A percentile compares a stretch with the other conserved stretches of the same genome.
Conservation (phyloP, 2,797 vertebrate genomes). For the Erethizon dorsatum region DNA sequence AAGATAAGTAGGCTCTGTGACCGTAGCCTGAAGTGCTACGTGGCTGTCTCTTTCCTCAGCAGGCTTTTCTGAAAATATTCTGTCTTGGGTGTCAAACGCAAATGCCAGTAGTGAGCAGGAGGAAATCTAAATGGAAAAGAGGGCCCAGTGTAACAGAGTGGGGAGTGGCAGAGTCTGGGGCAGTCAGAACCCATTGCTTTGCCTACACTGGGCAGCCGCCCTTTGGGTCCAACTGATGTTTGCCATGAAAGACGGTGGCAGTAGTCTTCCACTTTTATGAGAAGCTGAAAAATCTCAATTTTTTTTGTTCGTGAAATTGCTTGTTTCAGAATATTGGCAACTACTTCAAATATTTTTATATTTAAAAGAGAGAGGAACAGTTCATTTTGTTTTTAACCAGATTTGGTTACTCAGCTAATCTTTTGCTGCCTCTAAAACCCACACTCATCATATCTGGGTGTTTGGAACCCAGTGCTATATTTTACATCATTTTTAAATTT, state of each 20-base stretch:
- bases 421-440: neutral
- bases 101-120: neutral
- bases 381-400: neutral
- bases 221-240: neutral
- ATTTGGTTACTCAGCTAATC: neutral
- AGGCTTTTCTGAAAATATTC: neutral
- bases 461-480: neutral
- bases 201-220: neutral
- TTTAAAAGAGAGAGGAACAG: neutral
- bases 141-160: neutral
- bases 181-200: neutral
- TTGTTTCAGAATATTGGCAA: neutral
- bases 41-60: neutral
- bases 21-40: neutral
- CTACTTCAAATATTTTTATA: constrained; percentile 52
- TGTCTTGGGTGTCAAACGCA: neutral
- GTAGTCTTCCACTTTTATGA: neutral
- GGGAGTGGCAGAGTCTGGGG: neutral
- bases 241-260: neutral
- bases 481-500: neutral
- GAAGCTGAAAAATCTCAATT: constrained; percentile 9
- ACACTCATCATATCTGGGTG: neutral
- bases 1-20: neutral
- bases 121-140: neutral
- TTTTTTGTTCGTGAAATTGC: neutral